Evolutionary conservation across 2,797 vertebrate species (phyloP), one percentile per base, ranked within the genome.

Genomic region (Rachycentron canadum): DNA sequence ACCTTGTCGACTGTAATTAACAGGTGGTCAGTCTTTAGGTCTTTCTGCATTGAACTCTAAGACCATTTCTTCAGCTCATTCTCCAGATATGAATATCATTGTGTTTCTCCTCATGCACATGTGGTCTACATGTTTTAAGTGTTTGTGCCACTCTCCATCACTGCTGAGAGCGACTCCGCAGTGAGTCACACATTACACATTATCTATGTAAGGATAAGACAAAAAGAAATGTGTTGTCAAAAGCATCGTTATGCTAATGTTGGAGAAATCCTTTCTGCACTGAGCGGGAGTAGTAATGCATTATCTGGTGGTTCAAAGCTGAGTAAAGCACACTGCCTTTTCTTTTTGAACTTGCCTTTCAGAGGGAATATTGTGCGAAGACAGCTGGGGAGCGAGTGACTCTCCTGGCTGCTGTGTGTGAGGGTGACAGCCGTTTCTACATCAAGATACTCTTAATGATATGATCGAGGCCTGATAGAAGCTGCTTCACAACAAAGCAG

Each of bases 341-440:
- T 89, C 87, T 91, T 86, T 91, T 90, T 92, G 77, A 92, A 92
- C 88, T 90, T 32, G 66, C 69, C 67, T 89, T 91, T 91, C 90
- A 82, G 78, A 89, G 86, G 83, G 86, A 91, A 91, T 89, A 85
- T 84, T 84, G 82, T 79, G 82, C 62, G 7, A 75, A 74, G 87
- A 79, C 86, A 85, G 83, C 84, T 87, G 85, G 78, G 79, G 85
- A 89, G 87, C 21, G 10, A 80, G 87, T 23, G 77, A 64, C 79
- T 84, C 73, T 81, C 70, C 72, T 63, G 78, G 83, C 79, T 69
- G 81, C 81, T 49, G 61, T 76, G 67, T 79, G 65, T 30, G 61
- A 78, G 73, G 52, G 69, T 71, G 88, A 84, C 84, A 79, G 76
- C 40, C 34, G 13, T 73, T 73, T 79, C 78, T 41, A 75, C 76